Evolutionary conservation across 2,888 invertebrate genomes (phyloP), one percentile per base, ranked within the genome.

Genomic region (Seira sanloemensis): DNA sequence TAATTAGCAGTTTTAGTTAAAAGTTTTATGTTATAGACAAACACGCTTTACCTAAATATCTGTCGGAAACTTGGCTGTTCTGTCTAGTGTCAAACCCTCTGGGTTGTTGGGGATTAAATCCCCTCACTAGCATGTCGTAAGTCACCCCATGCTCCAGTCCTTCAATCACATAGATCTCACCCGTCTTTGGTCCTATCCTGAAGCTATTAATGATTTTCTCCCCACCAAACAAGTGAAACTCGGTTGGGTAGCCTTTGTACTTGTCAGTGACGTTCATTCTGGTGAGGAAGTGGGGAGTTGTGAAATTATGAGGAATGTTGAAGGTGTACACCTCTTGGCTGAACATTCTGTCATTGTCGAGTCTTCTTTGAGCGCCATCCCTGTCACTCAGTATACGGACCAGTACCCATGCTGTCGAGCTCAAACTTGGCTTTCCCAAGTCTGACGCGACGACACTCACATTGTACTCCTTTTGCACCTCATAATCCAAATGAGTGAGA

Each of bases 361-460:
- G 77, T 93, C 93, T 90, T 94, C 94, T 0, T 94, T 72, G 93
- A 96, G 93, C 66, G 93, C 94, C 4, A 96, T 37, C 46, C 19
- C 72, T 84, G 67, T 78, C 76, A 71, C 85, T 86, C 19, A 90
- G 90, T 5, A 91, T 90, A 24, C 90, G 90, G 16, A 91, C 90
- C 78, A 90, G 89, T 12, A 91, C 87, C 79, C 90, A 90, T 0
- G 97, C 96, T 0, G 95, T 95, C 0, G 96, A 95, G 82, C 95
- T 96, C 1, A 96, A 92, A 89, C 96, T 95, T 0, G 97, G 97
- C 54, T 94, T 95, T 0, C 97, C 97, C 76, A 97, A 92, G 91
- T 97, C 97, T 0, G 96, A 96, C 0, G 96, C 97, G 0, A 96
- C 93, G 0, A 97, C 93, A 0, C 96, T 95, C 0, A 97, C 92